phyloP scores from a whole-genome alignment of 2,888 invertebrate genomes.

The Bugulina stolonifera region DNA sequence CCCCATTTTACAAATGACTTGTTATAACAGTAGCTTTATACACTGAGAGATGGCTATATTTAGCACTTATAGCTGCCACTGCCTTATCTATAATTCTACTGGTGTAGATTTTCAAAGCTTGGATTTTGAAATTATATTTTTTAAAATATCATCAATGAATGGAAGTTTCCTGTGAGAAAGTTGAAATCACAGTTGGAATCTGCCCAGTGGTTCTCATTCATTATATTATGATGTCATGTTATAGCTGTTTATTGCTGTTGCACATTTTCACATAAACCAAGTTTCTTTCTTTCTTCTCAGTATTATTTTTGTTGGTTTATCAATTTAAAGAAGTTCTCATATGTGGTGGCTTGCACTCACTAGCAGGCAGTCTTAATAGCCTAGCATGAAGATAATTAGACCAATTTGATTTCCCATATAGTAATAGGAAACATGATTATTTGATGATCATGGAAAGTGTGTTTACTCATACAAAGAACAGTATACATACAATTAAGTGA shows the following conservation, averaged over 20 bases:
- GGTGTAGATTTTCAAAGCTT: constrained; percentile 22
- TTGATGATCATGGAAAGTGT: background rate
- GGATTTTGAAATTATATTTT: background rate
- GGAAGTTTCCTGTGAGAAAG: no score
- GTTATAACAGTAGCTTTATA: constrained; percentile 19
- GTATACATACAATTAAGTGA: background rate
- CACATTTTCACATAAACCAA: background rate
- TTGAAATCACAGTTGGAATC: no score
- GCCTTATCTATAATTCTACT: background rate
- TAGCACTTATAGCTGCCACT: background rate
- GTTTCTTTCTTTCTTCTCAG: background rate
- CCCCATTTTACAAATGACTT: constrained; percentile 5
- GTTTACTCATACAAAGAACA: background rate
- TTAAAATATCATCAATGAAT: no score
- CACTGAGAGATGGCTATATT: background rate
- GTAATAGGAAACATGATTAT: constrained; percentile 12
- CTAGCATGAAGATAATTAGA: constrained; percentile 2
- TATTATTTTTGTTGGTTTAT: background rate
- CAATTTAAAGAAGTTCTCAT: background rate
- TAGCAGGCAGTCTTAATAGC: background rate
- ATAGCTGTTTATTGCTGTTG: background rate
- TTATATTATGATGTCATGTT: no score
- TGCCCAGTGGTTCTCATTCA: no score
- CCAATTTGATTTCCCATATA: constrained; percentile 26
- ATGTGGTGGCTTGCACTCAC: constrained; percentile 18